Percentiles rank a stretch among this genome's conserved stretches.
Evolutionary conservation across 2,888 invertebrate genomes (phyloP).

Genomic region (Lucinisca nassula): DNA sequence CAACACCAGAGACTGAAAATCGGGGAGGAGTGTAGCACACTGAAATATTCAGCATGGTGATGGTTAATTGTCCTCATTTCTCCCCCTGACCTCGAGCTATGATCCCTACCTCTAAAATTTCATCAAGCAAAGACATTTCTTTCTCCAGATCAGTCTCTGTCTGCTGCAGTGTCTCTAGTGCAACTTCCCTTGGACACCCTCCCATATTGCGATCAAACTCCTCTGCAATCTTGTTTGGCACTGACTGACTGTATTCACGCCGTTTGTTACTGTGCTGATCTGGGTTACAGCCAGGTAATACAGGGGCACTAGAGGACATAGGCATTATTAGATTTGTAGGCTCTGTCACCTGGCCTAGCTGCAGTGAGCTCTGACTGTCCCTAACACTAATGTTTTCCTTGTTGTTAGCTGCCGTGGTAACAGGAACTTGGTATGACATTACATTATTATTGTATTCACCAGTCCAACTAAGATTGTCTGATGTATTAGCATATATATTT

Average conservation of each 20-base stretch:
- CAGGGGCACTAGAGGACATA: slow-evolving; percentile 74
- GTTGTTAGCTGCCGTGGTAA: slow-evolving; percentile 24
- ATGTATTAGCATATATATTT: not conserved
- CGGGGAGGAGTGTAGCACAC: too few relatives aligned
- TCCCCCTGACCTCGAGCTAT: not conserved
- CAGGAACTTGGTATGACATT: slow-evolving; percentile 70
- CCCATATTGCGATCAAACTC: slow-evolving; percentile 66
- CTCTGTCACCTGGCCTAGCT: slow-evolving; percentile 18
- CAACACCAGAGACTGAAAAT: too few relatives aligned
- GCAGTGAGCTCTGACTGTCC: slow-evolving; percentile 55
- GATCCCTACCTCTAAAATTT: slow-evolving; percentile 78
- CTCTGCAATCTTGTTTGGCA: slow-evolving; percentile 73
- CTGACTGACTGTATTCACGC: slow-evolving; percentile 63
- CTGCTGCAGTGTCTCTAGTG: slow-evolving; percentile 76
- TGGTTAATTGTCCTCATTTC: too few relatives aligned
- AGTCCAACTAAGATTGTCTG: slow-evolving; percentile 54
- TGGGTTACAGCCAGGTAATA: slow-evolving; percentile 67
- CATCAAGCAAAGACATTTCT: slow-evolving; percentile 83
- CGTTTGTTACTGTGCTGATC: slow-evolving; percentile 30
- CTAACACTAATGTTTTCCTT: slow-evolving; percentile 28
- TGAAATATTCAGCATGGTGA: too few relatives aligned
- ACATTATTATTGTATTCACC: slow-evolving; percentile 72
- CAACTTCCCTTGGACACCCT: slow-evolving; percentile 68
- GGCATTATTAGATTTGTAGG: slow-evolving; percentile 43
- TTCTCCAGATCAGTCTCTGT: slow-evolving; percentile 79